Evolutionary conservation across 2,113 vertebrate species (phyloP).

Genomic region (Phylloscopus trochilus): DNA sequence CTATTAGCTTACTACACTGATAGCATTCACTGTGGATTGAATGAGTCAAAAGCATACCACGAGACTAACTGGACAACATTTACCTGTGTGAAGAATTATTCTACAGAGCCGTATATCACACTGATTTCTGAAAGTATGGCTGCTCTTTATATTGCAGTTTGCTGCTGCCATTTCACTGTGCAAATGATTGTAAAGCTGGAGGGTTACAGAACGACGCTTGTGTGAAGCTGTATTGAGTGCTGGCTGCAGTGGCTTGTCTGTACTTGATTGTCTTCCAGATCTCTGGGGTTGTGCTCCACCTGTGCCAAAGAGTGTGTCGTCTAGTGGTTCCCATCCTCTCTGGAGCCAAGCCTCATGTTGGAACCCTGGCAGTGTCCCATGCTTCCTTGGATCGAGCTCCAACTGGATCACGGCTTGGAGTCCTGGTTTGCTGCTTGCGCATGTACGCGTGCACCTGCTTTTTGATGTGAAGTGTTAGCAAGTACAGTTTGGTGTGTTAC

Average conservation of each 20-base stretch:
- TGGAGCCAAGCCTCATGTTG: constrained; percentile 60
- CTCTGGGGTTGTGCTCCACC: constrained; percentile 54
- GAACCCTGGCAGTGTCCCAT: constrained; percentile 58
- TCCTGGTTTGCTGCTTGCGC: not conserved
- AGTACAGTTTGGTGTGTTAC: constrained; percentile 35
- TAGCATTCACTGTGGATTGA: constrained; percentile 24
- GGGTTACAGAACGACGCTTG: constrained; percentile 32
- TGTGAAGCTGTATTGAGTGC: not conserved
- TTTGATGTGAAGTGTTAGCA: constrained; percentile 51
- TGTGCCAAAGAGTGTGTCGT: constrained; percentile 64
- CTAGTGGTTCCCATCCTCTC: constrained; percentile 63
- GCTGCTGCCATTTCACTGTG: not conserved
- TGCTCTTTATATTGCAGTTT: not conserved
- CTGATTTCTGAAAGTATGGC: not conserved
- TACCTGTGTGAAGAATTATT: not conserved
- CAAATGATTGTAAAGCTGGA: not conserved
- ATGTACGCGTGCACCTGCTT: constrained; percentile 41
- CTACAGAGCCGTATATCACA: rapidly evolving
- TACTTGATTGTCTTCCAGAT: constrained; percentile 54
- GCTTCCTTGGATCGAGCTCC: constrained; percentile 27
- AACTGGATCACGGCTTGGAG: constrained; percentile 42
- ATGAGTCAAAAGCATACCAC: not conserved
- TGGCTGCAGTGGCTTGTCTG: constrained; percentile 40
- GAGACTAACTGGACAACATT: constrained; percentile 19
- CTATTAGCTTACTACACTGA: constrained; percentile 55